A percentile compares a stretch with the other conserved stretches of the same genome.
Evolutionary conservation across 2,113 vertebrate genomes (phyloP).

Genomic region (Rhodinocichla rosea): DNA sequence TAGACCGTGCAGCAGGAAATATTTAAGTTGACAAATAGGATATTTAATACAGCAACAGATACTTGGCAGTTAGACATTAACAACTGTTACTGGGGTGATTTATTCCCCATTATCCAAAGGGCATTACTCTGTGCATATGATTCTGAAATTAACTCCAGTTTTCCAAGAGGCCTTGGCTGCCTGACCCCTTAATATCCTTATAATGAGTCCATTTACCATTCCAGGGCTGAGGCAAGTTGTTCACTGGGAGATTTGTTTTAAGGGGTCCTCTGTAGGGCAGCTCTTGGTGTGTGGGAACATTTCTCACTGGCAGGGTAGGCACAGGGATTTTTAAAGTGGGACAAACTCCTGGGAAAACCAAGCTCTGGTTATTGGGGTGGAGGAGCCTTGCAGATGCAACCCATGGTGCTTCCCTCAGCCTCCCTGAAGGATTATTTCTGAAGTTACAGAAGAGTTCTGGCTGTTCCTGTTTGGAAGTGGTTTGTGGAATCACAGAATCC

Average conservation of each 20-base stretch:
- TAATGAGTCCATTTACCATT: conserved; percentile 98
- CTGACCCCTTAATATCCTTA: conserved; percentile 99
- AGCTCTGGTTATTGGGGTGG: neutral
- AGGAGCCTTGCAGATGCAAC: neutral
- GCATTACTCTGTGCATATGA: conserved; percentile 94
- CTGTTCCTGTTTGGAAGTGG: neutral
- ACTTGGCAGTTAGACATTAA: conserved; percentile 98
- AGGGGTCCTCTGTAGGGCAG: conserved; percentile 67
- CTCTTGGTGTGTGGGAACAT: conserved; percentile 2
- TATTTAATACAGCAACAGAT: conserved; percentile 86
- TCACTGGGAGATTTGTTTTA: conserved; percentile 63
- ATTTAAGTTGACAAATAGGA: conserved; percentile 98
- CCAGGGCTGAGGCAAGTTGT: conserved; percentile 81
- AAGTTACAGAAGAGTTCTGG: neutral
- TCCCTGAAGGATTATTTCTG: neutral
- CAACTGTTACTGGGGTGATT: conserved; percentile 97
- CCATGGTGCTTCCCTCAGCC: neutral
- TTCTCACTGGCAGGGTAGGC: neutral
- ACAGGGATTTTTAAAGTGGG: neutral
- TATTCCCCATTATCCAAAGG: conserved; percentile 90
- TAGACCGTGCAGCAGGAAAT: conserved; percentile 80
- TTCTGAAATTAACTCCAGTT: conserved; percentile 97
- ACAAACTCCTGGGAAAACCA: neutral
- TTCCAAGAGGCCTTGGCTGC: conserved; percentile 89
- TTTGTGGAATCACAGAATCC: neutral